These are phyloP conservation scores for Scarus forsteni DNA, from an alignment of 2,797 vertebrate species.

Conservation along the genomic window DNA sequence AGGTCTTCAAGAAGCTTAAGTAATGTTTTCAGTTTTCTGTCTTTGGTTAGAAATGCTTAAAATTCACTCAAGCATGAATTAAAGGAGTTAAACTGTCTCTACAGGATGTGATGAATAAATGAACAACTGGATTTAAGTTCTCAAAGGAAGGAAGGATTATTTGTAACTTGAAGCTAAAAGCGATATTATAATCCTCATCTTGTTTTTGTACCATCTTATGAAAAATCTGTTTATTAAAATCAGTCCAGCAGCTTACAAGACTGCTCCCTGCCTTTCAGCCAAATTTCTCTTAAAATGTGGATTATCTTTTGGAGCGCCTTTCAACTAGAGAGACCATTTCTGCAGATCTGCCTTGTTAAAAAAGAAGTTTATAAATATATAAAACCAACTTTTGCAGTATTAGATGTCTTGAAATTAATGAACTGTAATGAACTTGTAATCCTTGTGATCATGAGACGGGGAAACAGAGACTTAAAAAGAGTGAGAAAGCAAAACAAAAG, in stretches of 20 bases:
- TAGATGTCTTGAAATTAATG: conserved; percentile 21
- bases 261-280: background rate
- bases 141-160: too few species aligned
- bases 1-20: too few species aligned
- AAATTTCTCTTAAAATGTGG: conserved; percentile 4
- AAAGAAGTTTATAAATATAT: background rate
- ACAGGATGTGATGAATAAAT: too few species aligned
- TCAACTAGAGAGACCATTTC: background rate
- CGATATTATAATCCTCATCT: background rate
- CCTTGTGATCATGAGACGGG: conserved; percentile 12
- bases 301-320: conserved; percentile 10
- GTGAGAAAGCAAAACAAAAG: conserved; percentile 13
- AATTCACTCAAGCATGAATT: too few species aligned
- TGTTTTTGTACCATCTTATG: background rate
- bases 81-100: too few species aligned
- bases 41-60: too few species aligned
- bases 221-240: conserved; percentile 25
- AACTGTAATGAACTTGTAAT: conserved; percentile 57
- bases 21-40: too few species aligned
- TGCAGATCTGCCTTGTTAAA: background rate
- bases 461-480: conserved; percentile 7
- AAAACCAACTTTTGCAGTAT: background rate
- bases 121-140: too few species aligned
- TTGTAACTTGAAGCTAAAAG: background rate
- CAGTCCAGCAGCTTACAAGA: conserved; percentile 3